Conservation (phyloP, 2,797 vertebrate species). For the Eutrigla gurnardus region DNA sequence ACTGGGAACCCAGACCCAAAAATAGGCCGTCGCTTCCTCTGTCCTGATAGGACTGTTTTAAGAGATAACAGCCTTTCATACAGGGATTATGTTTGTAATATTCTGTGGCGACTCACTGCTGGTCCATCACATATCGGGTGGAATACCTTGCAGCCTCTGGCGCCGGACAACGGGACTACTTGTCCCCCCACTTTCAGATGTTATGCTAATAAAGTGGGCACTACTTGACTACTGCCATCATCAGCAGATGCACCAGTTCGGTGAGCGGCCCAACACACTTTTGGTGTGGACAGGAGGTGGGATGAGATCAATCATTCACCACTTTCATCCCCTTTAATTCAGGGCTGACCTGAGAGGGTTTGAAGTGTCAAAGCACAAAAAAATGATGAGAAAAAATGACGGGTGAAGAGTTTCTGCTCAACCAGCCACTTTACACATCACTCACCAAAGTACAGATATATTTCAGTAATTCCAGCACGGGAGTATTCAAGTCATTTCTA, state of each 20-base stretch:
- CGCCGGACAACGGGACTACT: not conserved
- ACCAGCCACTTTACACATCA: not conserved
- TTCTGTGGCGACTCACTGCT: not conserved
- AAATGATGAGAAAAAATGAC: not conserved
- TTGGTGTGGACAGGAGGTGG: too few relatives aligned
- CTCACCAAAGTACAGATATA: not conserved
- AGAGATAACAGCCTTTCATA: constrained; percentile 8
- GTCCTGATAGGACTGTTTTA: constrained; percentile 36
- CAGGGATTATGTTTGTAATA: constrained; percentile 13
- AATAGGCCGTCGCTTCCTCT: constrained; percentile 51
- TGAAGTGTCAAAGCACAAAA: not conserved
- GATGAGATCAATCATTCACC: not conserved
- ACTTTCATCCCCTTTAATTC: not conserved
- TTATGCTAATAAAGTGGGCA: too few relatives aligned
- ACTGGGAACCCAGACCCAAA: constrained; percentile 41
- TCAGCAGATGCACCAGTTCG: too few relatives aligned
- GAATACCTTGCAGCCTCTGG: not conserved
- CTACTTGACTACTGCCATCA: too few relatives aligned
- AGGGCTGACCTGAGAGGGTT: not conserved
- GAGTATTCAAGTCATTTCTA: constrained; percentile 9
- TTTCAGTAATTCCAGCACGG: not conserved
- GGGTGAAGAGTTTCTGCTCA: not conserved
- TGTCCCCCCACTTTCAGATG: not conserved
- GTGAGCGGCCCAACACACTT: too few relatives aligned
- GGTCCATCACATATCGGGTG: not conserved